These are phyloP conservation scores for Alces alces DNA, from an alignment of 2,113 vertebrate species.

Conservation along the genomic window DNA sequence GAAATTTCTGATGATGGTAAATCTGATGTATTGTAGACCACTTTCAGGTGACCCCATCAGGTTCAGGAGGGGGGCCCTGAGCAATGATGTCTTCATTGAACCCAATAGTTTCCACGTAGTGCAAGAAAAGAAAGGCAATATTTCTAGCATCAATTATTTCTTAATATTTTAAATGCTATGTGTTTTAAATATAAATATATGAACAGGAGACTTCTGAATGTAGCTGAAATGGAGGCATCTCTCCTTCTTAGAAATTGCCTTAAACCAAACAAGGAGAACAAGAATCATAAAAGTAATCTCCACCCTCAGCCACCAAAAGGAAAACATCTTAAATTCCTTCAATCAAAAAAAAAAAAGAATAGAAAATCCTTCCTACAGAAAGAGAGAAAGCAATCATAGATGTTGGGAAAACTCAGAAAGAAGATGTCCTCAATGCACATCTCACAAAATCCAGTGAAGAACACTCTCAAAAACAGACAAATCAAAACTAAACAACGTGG, in stretches of 20 bases:
- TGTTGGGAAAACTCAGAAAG: not conserved
- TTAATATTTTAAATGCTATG: not conserved
- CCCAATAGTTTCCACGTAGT: not conserved
- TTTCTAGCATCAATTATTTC: not conserved
- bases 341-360: not conserved
- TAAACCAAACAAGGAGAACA: not conserved
- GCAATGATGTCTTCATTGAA: not conserved
- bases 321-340: not conserved
- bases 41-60: not conserved
- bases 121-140: not conserved
- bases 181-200: not conserved
- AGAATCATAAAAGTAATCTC: not conserved
- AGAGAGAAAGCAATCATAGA: not conserved
- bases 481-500: not conserved
- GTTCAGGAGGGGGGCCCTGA: not conserved
- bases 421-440: not conserved
- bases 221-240: not conserved
- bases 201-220: not conserved
- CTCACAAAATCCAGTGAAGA: not conserved
- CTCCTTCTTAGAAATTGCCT: not conserved
- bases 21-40: not conserved
- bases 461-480: not conserved
- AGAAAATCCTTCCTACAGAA: not conserved
- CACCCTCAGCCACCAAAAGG: not conserved
- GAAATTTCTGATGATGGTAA: not conserved